Evolutionary conservation across 2,888 invertebrate species (phyloP).

Genomic region (Chrysolina oricalcia): DNA sequence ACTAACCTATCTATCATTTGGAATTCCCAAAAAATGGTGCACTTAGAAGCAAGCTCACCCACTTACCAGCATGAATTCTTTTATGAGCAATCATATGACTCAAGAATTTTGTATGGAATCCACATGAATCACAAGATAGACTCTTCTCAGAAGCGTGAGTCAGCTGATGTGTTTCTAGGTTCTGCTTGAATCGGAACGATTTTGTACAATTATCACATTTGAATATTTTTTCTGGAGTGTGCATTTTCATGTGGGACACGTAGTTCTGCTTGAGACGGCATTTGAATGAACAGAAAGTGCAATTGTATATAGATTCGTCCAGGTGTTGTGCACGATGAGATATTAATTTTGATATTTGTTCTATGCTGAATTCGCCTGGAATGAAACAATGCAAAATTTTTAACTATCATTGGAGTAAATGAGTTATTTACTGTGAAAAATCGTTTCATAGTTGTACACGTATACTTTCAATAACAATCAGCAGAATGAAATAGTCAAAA

Average conservation of each 20-base stretch:
- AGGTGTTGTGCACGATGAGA: conserved; percentile 77
- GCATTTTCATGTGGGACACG: conserved; percentile 75
- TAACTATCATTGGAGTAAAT: too few species aligned
- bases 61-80: conserved; percentile 76
- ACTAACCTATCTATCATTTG: too few species aligned
- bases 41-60: background rate
- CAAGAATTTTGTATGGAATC: conserved; percentile 79
- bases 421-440: too few species aligned
- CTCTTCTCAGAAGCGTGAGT: conserved; percentile 75
- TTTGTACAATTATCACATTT: conserved; percentile 76
- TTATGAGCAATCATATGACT: conserved; percentile 80
- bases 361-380: conserved; percentile 68
- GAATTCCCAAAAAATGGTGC: too few species aligned
- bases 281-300: conserved; percentile 75
- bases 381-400: conserved; percentile 36
- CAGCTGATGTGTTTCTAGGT: conserved; percentile 76
- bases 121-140: conserved; percentile 79
- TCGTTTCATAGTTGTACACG: too few species aligned
- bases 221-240: conserved; percentile 76
- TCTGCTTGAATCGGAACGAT: conserved; percentile 76
- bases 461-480: too few species aligned
- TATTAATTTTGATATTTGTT: conserved; percentile 75
- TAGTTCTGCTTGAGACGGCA: conserved; percentile 77
- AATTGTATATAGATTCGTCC: conserved; percentile 72
- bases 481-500: too few species aligned